Evolutionary conservation across 2,113 vertebrate species (phyloP).

Genomic region (Larimichthys polyactis): DNA sequence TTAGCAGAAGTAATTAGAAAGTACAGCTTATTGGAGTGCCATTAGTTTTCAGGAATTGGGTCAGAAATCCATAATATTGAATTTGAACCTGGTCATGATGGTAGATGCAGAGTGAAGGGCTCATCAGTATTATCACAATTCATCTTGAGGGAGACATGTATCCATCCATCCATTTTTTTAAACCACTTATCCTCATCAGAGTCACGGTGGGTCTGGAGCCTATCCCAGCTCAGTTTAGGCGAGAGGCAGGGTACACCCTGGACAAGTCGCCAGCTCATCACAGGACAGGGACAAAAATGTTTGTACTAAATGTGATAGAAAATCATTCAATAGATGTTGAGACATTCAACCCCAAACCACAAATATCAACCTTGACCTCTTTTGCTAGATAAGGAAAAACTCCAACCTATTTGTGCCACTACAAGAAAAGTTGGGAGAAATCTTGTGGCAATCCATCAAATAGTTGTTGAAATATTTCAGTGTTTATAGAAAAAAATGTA

Average conservation of each 20-base stretch:
- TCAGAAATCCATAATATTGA: neutral
- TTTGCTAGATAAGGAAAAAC: neutral
- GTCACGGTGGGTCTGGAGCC: no score
- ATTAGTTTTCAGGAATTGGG: neutral
- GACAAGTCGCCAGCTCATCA: no score
- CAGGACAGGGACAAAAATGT: no score
- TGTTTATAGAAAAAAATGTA: neutral
- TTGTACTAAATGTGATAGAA: neutral
- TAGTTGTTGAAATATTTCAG: no score
- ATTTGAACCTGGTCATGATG: neutral
- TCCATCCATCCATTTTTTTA: no score
- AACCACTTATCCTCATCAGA: no score
- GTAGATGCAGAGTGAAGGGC: neutral
- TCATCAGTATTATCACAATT: neutral
- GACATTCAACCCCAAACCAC: no score
- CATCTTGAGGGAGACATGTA: neutral
- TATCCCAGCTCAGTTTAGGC: no score
- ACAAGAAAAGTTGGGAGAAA: neutral
- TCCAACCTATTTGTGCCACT: neutral
- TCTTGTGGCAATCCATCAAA: no score
- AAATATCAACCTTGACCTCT: neutral
- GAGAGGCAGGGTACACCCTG: no score
- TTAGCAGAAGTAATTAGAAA: neutral
- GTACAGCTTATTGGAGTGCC: neutral
- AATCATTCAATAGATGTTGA: neutral